A percentile compares a stretch with the other conserved stretches of the same genome.
Evolutionary conservation across 1,140 invertebrate genomes (phyloP).

Genomic region (Drosophila baimaii): DNA sequence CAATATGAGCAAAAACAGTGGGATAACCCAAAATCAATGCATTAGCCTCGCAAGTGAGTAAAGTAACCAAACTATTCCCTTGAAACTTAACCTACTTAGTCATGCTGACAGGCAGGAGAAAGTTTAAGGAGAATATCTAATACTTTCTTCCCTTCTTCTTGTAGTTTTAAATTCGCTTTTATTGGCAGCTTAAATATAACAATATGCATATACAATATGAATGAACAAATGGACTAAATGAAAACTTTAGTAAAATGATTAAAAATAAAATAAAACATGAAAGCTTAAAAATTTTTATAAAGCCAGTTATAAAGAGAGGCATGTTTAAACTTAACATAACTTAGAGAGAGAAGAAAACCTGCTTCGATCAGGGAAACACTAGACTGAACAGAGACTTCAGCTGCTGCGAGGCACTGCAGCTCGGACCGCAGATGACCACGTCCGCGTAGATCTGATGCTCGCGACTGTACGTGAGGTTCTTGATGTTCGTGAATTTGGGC

Average conservation of each 20-base stretch:
- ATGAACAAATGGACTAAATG: background rate
- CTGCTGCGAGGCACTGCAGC: conserved; percentile 40
- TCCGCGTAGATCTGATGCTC: conserved; percentile 79
- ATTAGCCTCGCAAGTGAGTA: background rate
- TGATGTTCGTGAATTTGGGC: conserved; percentile 72
- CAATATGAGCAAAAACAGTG: background rate
- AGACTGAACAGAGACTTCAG: conserved; percentile 29
- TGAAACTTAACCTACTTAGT: background rate
- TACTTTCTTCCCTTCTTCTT: background rate
- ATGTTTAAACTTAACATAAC: background rate
- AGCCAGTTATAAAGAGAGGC: background rate
- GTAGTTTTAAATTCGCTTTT: conserved; percentile 42
- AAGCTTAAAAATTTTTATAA: background rate
- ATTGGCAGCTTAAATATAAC: conserved; percentile 23
- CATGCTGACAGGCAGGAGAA: background rate
- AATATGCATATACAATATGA: background rate
- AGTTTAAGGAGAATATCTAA: background rate
- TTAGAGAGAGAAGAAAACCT: background rate
- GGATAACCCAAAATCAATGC: conserved; percentile 7
- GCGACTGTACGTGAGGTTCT: conserved; percentile 75
- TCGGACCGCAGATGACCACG: conserved; percentile 68
- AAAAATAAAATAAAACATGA: background rate
- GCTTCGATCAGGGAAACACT: conserved; percentile 17
- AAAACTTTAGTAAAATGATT: background rate
- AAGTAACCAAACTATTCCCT: background rate